Conservation (phyloP, 2,888 invertebrate genomes). For the Phytoseiulus persimilis region DNA sequence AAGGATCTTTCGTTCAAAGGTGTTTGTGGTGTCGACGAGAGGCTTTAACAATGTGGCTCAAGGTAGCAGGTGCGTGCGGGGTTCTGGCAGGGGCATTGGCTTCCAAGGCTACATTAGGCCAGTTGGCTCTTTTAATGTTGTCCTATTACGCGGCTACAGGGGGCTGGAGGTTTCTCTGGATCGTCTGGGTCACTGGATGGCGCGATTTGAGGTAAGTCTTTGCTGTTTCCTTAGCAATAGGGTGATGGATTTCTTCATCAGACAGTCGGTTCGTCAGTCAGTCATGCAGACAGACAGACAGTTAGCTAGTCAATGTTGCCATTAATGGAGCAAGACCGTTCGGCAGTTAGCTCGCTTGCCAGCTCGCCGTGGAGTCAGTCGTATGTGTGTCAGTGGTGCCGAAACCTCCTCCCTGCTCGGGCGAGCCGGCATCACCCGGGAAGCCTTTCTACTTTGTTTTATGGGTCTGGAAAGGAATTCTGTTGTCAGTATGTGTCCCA, state of each 20-base stretch:
- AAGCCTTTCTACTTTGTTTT: neutral
- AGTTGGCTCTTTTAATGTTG: constrained; percentile 28
- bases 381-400: neutral
- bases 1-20: neutral
- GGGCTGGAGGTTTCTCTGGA: constrained; percentile 43
- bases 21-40: neutral
- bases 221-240: neutral
- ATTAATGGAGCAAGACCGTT: neutral
- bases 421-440: neutral
- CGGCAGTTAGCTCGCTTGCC: neutral
- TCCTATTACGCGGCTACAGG: constrained; percentile 40
- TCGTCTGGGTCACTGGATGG: constrained; percentile 42
- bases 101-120: constrained; percentile 12
- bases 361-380: neutral
- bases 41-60: constrained; percentile 30
- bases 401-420: neutral
- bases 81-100: constrained; percentile 19
- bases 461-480: neutral
- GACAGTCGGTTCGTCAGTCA: constrained; percentile 41
- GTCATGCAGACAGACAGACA: constrained; percentile 42
- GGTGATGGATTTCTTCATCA: neutral
- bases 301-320: constrained; percentile 39
- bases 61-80: constrained; percentile 34
- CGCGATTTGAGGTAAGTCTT: constrained; percentile 43
- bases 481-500: neutral